Evolutionary conservation across 1,140 invertebrate species (phyloP).

Genomic region (Nixonia krombeini): DNA sequence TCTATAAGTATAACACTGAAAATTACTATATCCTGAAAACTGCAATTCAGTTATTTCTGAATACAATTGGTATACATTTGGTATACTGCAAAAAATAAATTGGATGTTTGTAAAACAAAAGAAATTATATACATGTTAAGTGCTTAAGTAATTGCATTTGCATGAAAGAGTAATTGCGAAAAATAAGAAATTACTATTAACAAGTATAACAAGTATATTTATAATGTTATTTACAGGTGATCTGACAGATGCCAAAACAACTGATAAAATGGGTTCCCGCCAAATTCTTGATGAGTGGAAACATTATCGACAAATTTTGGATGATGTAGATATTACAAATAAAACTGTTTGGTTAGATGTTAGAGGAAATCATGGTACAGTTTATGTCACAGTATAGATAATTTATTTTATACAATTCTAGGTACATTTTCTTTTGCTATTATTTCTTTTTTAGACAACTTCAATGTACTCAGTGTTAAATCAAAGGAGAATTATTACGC

Average conservation of each 20-base stretch:
- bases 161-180: no score
- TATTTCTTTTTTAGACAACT: slow-evolving; percentile 81
- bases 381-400: no score
- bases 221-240: slow-evolving; percentile 75
- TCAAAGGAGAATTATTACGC: slow-evolving; percentile 84
- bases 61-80: no score
- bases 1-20: no score
- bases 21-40: no score
- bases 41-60: no score
- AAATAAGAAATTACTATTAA: neutral
- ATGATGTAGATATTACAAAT: slow-evolving; percentile 77
- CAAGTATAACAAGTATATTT: neutral
- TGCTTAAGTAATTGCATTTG: no score
- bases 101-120: neutral
- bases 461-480: slow-evolving; percentile 82
- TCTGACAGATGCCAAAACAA: slow-evolving; percentile 89
- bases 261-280: slow-evolving; percentile 83
- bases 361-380: slow-evolving; percentile 96
- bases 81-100: no score
- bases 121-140: neutral
- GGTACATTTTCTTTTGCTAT: no score
- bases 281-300: slow-evolving; percentile 91
- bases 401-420: no score
- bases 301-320: slow-evolving; percentile 82
- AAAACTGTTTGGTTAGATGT: slow-evolving; percentile 91